Conservation (phyloP, 2,113 vertebrate species). For the Colinus virginianus region DNA sequence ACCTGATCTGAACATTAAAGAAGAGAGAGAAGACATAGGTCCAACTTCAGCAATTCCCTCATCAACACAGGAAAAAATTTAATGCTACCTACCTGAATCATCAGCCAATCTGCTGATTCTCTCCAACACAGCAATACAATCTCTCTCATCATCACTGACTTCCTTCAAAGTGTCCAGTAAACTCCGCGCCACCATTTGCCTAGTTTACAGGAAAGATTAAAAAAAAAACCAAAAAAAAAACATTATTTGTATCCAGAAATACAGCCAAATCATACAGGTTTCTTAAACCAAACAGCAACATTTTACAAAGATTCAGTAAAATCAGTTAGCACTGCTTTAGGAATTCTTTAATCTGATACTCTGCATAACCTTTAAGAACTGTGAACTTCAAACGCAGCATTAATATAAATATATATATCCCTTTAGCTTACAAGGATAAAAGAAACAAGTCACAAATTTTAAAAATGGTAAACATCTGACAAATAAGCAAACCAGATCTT, state of each 20-base stretch:
- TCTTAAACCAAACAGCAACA: not conserved
- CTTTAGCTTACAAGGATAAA: not conserved
- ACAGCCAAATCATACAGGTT: not conserved
- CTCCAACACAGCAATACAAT: constrained; percentile 90
- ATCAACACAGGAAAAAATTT: not conserved
- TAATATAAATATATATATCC: not conserved
- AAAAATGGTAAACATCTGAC: not conserved
- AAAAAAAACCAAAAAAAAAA: constrained; percentile 2
- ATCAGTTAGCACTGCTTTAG: not conserved
- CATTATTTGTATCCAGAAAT: constrained; percentile 22
- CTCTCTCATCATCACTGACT: constrained; percentile 90
- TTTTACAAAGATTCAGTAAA: not conserved
- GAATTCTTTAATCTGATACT: not conserved
- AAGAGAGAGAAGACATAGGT: not conserved
- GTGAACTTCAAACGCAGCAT: not conserved
- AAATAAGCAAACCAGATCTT: not conserved
- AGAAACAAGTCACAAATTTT: not conserved
- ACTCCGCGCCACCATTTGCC: constrained; percentile 94
- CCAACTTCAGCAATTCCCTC: not conserved
- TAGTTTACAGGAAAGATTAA: constrained; percentile 62
- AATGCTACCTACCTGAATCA: constrained; percentile 84
- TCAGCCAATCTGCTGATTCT: constrained; percentile 90
- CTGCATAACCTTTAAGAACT: not conserved
- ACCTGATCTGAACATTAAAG: not conserved
- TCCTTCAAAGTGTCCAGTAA: constrained; percentile 91